phyloP scores from a whole-genome alignment of 2,113 vertebrate species.

The Mirounga angustirostris region DNA sequence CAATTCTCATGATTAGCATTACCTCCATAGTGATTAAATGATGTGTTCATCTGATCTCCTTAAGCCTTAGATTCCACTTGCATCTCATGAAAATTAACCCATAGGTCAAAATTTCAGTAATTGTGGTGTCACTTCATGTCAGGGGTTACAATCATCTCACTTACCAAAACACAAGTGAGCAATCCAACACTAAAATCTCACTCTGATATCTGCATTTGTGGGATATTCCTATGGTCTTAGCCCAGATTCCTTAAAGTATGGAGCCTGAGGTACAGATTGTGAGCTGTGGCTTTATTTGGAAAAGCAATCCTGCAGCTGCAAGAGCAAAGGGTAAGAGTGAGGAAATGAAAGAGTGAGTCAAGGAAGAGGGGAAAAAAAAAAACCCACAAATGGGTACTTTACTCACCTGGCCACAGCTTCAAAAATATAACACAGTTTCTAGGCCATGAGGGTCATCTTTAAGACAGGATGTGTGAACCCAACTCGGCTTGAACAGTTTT shows the following conservation, averaged over 20 bases:
- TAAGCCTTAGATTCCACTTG: not conserved
- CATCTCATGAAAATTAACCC: not conserved
- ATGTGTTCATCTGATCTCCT: not conserved
- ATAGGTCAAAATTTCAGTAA: not conserved
- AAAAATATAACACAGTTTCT: not conserved
- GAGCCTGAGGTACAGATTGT: not conserved
- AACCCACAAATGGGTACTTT: not conserved
- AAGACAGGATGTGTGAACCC: not conserved
- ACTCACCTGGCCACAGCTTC: not conserved
- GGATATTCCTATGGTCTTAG: not conserved
- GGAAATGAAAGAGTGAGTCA: not conserved
- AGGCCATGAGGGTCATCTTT: not conserved
- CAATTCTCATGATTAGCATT: not conserved
- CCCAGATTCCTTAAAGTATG: not conserved
- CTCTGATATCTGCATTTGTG: not conserved
- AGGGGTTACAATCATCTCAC: not conserved
- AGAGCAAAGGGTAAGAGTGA: not conserved
- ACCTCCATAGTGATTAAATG: not conserved
- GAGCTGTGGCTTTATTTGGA: not conserved
- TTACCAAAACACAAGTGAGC: not conserved
- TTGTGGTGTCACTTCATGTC: not conserved
- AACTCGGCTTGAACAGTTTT: not conserved
- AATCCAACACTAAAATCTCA: not conserved
- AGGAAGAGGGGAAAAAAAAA: not conserved
- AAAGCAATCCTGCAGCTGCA: not conserved